These are phyloP conservation scores for Scaeva pyrastri DNA, from an alignment of 2,888 invertebrate genomes.

Conservation along the genomic window DNA sequence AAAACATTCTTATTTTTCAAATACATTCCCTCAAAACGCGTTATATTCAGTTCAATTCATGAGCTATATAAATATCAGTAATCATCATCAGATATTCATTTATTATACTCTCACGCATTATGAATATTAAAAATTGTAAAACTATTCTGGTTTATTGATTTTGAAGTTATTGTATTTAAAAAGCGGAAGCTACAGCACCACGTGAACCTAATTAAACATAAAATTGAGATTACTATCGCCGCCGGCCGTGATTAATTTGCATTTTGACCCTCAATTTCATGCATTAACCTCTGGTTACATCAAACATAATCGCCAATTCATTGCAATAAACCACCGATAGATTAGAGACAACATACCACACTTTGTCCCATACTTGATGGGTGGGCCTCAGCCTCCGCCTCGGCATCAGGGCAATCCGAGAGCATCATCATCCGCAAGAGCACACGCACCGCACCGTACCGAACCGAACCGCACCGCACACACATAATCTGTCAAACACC, in stretches of 20 bases:
- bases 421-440: background rate
- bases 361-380: constrained; percentile 42
- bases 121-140: background rate
- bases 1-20: too few species aligned
- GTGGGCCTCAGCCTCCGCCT: constrained; percentile 34
- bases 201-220: constrained; percentile 29
- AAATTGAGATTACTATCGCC: constrained; percentile 43
- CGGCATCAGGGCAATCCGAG: too few species aligned
- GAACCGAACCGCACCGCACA: background rate
- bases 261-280: constrained; percentile 69
- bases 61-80: too few species aligned
- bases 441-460: too few species aligned
- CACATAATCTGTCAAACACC: constrained; percentile 52
- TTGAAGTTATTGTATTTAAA: constrained; percentile 8
- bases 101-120: too few species aligned
- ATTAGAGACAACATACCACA: constrained; percentile 72
- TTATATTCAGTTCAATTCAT: too few species aligned
- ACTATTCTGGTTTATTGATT: background rate
- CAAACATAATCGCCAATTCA: constrained; percentile 75
- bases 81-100: too few species aligned
- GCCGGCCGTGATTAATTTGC: constrained; percentile 66
- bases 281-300: constrained; percentile 72
- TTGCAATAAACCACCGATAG: constrained; percentile 73
- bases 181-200: background rate
- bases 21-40: too few species aligned